phyloP scores from a whole-genome alignment of 1,140 invertebrate species.

The Tetramorium parvispinum region DNA sequence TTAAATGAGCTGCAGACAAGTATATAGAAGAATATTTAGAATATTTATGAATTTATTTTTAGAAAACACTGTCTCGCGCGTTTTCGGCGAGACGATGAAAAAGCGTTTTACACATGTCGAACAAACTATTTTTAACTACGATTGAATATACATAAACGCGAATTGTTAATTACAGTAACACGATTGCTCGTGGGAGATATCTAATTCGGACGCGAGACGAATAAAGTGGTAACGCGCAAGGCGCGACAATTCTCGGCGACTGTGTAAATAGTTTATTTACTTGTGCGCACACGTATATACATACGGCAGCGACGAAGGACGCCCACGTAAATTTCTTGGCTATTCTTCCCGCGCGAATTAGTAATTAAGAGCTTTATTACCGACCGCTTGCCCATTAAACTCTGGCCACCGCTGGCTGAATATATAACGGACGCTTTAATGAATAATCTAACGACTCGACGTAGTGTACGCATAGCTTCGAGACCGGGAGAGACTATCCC shows the following conservation, averaged over 20 bases:
- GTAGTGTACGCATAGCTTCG: constrained; percentile 46
- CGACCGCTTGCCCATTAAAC: constrained; percentile 75
- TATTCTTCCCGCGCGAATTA: constrained; percentile 46
- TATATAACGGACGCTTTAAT: constrained; percentile 77
- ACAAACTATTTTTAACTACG: background rate
- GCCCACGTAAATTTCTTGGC: constrained; percentile 40
- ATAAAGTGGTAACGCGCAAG: background rate
- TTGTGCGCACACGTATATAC: background rate
- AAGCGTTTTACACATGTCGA: background rate
- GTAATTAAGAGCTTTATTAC: constrained; percentile 75
- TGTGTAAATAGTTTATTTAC: constrained; percentile 53
- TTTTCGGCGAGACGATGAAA: background rate
- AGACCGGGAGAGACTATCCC: constrained; percentile 25
- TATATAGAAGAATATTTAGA: background rate
- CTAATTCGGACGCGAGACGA: background rate
- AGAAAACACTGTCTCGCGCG: background rate
- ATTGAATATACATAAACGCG: background rate
- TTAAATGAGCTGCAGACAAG: background rate
- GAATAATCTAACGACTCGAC: constrained; percentile 80
- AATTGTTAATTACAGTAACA: background rate
- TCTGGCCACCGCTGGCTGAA: constrained; percentile 67
- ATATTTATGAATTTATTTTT: background rate
- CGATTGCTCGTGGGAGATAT: background rate
- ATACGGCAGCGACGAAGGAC: background rate
- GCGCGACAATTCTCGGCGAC: constrained; percentile 48